Conservation (phyloP, 2,888 invertebrate species). For the Acrocyrtus sp. region DNA sequence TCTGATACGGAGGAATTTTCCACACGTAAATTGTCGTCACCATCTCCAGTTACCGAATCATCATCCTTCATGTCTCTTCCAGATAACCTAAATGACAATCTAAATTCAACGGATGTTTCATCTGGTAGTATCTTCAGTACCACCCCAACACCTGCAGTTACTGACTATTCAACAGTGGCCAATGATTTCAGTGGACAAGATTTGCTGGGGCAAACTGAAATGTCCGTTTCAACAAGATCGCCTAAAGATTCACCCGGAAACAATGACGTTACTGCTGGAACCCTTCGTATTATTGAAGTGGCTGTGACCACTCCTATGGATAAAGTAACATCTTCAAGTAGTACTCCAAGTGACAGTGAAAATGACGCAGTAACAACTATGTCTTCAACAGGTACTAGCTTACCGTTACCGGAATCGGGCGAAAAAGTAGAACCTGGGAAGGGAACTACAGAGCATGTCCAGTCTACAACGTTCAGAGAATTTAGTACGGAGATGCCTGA, state of each 20-base stretch:
- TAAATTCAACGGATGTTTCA: too few relatives aligned
- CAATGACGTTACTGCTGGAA: constrained; percentile 1
- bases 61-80: too few relatives aligned
- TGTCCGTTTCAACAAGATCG: background rate
- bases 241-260: background rate
- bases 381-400: background rate
- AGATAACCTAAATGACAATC: too few relatives aligned
- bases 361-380: background rate
- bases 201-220: background rate
- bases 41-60: too few relatives aligned
- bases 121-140: too few relatives aligned
- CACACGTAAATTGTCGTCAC: too few relatives aligned
- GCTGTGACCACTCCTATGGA: background rate
- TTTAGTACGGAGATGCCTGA: background rate
- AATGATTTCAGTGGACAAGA: too few relatives aligned
- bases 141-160: too few relatives aligned
- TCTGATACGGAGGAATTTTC: too few relatives aligned
- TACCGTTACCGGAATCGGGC: background rate
- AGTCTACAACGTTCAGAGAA: background rate
- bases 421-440: background rate
- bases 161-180: too few relatives aligned
- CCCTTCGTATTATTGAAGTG: constrained; percentile 8
- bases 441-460: background rate
- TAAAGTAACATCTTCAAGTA: background rate
- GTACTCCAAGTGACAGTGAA: background rate